phyloP scores from a whole-genome alignment of 2,888 invertebrate genomes.

The Busseola fusca region DNA sequence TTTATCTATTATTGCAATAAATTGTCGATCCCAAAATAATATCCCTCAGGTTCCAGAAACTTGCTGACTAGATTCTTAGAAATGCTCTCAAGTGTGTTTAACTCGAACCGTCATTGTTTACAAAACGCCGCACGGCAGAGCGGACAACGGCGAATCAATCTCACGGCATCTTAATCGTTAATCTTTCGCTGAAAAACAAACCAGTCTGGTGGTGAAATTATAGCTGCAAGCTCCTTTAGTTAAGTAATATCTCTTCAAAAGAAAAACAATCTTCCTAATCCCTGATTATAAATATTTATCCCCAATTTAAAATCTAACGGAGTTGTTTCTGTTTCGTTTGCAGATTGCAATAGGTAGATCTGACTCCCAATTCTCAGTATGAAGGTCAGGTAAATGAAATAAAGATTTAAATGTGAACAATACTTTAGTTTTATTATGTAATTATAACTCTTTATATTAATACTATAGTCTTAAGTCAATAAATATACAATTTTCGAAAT shows the following conservation, averaged over 20 bases:
- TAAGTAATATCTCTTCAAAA: conserved; percentile 14
- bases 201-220: background rate
- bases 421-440: conserved; percentile 75
- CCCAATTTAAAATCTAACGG: conserved; percentile 24
- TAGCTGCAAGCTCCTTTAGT: conserved; percentile 4
- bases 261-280: conserved; percentile 31
- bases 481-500: conserved; percentile 86
- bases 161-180: conserved; percentile 34
- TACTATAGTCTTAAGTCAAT: conserved; percentile 78
- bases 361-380: conserved; percentile 18
- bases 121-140: conserved; percentile 19
- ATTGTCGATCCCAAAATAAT: conserved; percentile 53
- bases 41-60: conserved; percentile 30
- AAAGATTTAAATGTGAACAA: conserved; percentile 73
- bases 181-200: conserved; percentile 41
- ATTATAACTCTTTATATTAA: conserved; percentile 79
- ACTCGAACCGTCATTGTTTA: conserved; percentile 51
- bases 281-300: conserved; percentile 35
- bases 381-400: conserved; percentile 69
- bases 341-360: conserved; percentile 10
- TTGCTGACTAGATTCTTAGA: conserved; percentile 48
- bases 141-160: conserved; percentile 34
- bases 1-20: conserved; percentile 46
- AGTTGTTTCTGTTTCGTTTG: conserved; percentile 17
- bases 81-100: conserved; percentile 34